phyloP scores from a whole-genome alignment of 2,113 vertebrate species.

The Halichoeres trimaculatus region DNA sequence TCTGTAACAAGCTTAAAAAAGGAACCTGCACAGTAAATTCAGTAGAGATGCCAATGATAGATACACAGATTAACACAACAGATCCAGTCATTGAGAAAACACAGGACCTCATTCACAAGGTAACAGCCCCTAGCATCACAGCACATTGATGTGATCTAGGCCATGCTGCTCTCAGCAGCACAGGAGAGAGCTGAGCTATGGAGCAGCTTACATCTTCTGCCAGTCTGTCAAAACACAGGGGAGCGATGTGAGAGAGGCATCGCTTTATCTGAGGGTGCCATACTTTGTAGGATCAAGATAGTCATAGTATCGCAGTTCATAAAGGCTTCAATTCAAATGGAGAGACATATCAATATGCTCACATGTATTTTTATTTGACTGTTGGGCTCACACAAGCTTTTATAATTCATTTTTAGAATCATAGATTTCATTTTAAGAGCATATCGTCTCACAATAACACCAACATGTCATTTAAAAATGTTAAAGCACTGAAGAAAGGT shows the following conservation, averaged over 20 bases:
- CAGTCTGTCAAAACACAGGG: conserved; percentile 43
- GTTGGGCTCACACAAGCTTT: neutral
- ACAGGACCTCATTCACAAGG: conserved; percentile 52
- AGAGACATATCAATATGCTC: neutral
- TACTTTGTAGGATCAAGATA: neutral
- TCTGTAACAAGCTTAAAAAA: neutral
- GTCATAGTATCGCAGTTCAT: neutral
- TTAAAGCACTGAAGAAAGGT: neutral
- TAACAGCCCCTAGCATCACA: conserved; percentile 31
- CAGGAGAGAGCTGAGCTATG: conserved; percentile 26
- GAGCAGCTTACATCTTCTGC: conserved; percentile 43
- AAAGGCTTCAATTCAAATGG: neutral
- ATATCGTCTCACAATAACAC: neutral
- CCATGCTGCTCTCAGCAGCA: conserved; percentile 52
- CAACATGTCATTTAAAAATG: neutral
- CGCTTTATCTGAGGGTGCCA: neutral
- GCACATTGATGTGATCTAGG: conserved; percentile 53
- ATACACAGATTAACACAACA: conserved; percentile 7
- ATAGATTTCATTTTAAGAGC: neutral
- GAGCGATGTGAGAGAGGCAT: conserved; percentile 20
- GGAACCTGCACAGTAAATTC: neutral
- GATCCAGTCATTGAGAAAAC: conserved; percentile 49
- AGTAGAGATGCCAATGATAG: neutral
- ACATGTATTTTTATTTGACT: neutral
- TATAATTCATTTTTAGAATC: neutral